These are phyloP conservation scores for Mesoclemmys tuberculata DNA, from an alignment of 2,113 vertebrate species.

Conservation along the genomic window DNA sequence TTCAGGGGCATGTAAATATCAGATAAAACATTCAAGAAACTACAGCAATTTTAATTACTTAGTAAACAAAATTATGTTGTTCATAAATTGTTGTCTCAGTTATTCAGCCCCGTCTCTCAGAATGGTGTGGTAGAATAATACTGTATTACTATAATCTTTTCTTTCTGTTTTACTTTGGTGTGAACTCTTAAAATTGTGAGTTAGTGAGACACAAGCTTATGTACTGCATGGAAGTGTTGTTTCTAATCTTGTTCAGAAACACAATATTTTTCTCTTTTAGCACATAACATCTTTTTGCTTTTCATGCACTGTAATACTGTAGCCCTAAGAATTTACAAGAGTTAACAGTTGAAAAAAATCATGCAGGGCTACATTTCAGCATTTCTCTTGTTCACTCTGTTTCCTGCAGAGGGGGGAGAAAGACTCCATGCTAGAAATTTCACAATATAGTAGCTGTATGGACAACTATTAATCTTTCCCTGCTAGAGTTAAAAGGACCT, in stretches of 20 bases:
- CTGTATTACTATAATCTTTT: neutral
- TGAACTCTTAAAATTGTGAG: neutral
- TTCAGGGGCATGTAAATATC: neutral
- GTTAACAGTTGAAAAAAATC: neutral
- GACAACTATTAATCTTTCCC: slow-evolving; percentile 49
- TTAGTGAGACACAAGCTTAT: neutral
- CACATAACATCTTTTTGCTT: neutral
- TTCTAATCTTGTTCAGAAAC: neutral
- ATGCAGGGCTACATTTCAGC: slow-evolving; percentile 10
- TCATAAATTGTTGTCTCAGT: neutral
- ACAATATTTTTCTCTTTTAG: neutral
- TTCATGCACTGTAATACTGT: neutral
- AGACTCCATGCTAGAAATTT: slow-evolving; percentile 35
- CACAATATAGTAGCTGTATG: neutral
- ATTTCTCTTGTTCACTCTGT: slow-evolving; percentile 30
- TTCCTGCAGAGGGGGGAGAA: slow-evolving; percentile 23
- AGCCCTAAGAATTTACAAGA: neutral
- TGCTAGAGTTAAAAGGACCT: slow-evolving; percentile 39
- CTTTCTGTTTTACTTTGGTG: neutral
- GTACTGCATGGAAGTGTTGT: neutral
- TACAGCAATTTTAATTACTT: neutral
- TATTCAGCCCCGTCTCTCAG: neutral
- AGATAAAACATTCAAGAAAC: neutral
- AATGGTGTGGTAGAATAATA: neutral
- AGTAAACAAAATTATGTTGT: neutral